Evolutionary conservation across 1,140 invertebrate species (phyloP).

Genomic region (Saxidomus purpurata): DNA sequence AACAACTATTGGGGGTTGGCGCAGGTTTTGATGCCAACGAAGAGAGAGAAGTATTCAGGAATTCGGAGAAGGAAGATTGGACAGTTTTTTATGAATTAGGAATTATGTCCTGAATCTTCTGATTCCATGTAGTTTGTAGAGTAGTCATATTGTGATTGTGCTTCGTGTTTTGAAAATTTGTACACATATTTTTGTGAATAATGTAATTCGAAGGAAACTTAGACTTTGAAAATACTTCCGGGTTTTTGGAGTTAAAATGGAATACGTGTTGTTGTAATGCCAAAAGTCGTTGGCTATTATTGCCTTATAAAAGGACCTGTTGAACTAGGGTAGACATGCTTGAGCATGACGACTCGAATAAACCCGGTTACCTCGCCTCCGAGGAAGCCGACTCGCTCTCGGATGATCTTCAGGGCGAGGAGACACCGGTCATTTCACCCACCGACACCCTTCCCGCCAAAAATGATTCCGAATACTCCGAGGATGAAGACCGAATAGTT

Average conservation of each 20-base stretch:
- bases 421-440: conserved; percentile 44
- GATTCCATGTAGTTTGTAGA: conserved; percentile 33
- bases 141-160: conserved; percentile 45
- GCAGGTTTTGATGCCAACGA: conserved; percentile 38
- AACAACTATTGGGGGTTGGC: conserved; percentile 45
- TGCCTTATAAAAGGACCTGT: neutral
- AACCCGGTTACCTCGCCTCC: conserved; percentile 56
- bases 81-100: conserved; percentile 13
- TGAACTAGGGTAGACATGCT: conserved; percentile 35
- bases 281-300: conserved; percentile 3
- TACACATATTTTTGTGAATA: neutral
- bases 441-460: conserved; percentile 42
- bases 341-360: conserved; percentile 47
- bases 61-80: neutral
- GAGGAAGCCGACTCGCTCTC: conserved; percentile 56
- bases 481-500: conserved; percentile 89
- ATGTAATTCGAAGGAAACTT: neutral
- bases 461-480: conserved; percentile 55
- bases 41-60: conserved; percentile 2
- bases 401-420: conserved; percentile 40
- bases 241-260: conserved; percentile 19
- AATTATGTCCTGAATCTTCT: conserved; percentile 49
- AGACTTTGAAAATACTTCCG: neutral
- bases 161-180: neutral
- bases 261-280: conserved; percentile 32